Evolutionary conservation across 2,113 vertebrate genomes (phyloP).

Genomic region (Austrofundulus limnaeus): DNA sequence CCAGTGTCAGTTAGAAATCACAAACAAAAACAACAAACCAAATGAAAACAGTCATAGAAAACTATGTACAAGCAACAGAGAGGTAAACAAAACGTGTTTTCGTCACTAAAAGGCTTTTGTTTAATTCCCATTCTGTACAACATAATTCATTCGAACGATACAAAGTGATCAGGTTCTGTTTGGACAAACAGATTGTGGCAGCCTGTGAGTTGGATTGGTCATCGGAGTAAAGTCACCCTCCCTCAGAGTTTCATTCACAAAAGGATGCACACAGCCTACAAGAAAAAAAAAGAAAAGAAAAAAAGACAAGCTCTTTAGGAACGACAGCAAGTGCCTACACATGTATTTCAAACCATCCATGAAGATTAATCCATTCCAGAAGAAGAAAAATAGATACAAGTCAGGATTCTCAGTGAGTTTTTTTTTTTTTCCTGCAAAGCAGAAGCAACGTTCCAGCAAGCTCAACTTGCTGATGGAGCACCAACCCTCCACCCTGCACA

Average conservation of each 20-base stretch:
- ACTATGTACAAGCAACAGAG: conserved; percentile 87
- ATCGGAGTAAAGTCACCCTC: conserved; percentile 81
- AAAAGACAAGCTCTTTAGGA: conserved; percentile 95
- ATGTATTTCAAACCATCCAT: conserved; percentile 92
- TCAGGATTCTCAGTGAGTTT: conserved; percentile 83
- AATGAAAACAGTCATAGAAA: conserved; percentile 81
- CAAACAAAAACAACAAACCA: conserved; percentile 44
- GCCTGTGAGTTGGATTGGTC: conserved; percentile 78
- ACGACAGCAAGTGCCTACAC: conserved; percentile 94
- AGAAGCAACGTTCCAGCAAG: conserved; percentile 83
- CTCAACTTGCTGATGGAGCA: conserved; percentile 22
- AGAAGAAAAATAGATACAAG: conserved; percentile 92
- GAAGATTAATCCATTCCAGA: conserved; percentile 91
- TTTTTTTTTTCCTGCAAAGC: conserved; percentile 80
- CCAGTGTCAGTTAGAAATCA: conserved; percentile 69
- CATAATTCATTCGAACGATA: conserved; percentile 87
- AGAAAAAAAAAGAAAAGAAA: conserved; percentile 79
- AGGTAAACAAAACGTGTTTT: conserved; percentile 84
- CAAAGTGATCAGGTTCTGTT: conserved; percentile 86
- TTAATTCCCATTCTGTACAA: conserved; percentile 86
- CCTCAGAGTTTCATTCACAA: conserved; percentile 66
- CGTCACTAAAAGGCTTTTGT: conserved; percentile 78
- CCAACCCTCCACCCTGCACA: conserved; percentile 69
- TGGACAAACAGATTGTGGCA: conserved; percentile 87
- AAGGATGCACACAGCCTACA: conserved; percentile 87